Evolutionary conservation across 2,888 invertebrate species (phyloP), one percentile per base, ranked within the genome.

Genomic region (Xylota sylvarum): DNA sequence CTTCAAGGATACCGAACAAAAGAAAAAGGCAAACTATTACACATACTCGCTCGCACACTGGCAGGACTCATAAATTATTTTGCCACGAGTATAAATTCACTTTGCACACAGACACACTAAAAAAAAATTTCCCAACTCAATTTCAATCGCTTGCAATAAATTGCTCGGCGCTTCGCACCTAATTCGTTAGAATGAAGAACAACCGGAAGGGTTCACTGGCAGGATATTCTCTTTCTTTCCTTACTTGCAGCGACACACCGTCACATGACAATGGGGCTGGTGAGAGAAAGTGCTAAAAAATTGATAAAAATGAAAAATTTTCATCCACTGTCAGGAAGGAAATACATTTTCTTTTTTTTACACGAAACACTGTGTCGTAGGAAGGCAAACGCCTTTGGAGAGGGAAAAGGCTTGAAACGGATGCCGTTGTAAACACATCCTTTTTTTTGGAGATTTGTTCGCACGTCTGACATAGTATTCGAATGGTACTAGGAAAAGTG

Each of bases 131-230:
- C 14, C 23, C 23, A 65, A 32, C 58, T 27, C 58, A 35, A 30
- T 74, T 60, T 52, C 80, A 67, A 43, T 50, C 35, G 67, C 37
- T 52, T 43, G 58, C 35, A 58, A 80, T 80, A 74, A 67, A 80
- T 73, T 80, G 58, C 67, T 52, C 3, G 12, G 27, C 58, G 40
- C 73, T 60, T 79, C 58, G 60, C 73, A 65, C 73, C 73, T 80
- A 80, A 80, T 80, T 73, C 73, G 50, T 52, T 52, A 43, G 40
- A 70, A 50, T 56, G 65, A 30, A 64, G 43, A 52, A 17, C 10
- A 48, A 23, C 17, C 32, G 40, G 43, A 46, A 69, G 10, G 17
- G 27, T 27, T 52, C 10, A 14, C 19, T 55, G 37, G 40, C 67
- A 52, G 40, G 52, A 17, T 4, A 30, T 30, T 37, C 17, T 35